A percentile compares a stretch with the other conserved stretches of the same genome.
phyloP scores from a whole-genome alignment of 2,797 vertebrate genomes.

The Sylvia borin region DNA sequence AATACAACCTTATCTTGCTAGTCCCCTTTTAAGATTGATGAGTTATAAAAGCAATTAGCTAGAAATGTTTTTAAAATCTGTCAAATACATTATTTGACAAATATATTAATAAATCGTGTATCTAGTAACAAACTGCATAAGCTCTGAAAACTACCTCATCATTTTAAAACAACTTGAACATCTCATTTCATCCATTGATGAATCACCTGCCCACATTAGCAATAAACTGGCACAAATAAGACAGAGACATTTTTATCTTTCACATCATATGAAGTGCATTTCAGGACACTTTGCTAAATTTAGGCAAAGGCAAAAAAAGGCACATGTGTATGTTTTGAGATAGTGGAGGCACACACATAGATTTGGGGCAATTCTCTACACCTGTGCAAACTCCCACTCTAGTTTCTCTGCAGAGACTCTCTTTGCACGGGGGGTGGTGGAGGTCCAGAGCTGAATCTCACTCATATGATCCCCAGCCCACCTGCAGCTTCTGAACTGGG shows the following conservation, averaged over 20 bases:
- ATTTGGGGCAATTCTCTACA: neutral
- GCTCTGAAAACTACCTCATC: conserved; percentile 48
- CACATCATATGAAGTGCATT: neutral
- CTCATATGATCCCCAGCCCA: neutral
- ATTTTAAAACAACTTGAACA: conserved; percentile 57
- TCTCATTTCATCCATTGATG: conserved; percentile 36
- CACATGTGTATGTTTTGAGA: neutral
- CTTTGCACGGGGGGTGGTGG: neutral
- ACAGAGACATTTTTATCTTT: conserved; percentile 17
- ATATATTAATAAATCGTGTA: conserved; percentile 33
- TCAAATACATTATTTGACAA: conserved; percentile 50
- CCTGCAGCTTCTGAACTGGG: neutral
- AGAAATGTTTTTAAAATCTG: conserved; percentile 57
- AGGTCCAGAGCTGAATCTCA: neutral
- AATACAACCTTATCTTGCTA: conserved; percentile 10
- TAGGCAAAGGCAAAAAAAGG: neutral
- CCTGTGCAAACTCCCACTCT: neutral
- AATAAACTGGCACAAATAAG: conserved; percentile 18
- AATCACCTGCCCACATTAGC: conserved; percentile 32
- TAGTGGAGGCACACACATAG: neutral
- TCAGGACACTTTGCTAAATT: conserved; percentile 10
- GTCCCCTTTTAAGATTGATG: conserved; percentile 15
- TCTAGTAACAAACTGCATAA: conserved; percentile 28
- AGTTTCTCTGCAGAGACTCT: neutral
- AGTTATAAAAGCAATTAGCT: conserved; percentile 55